A percentile compares a stretch with the other conserved stretches of the same genome.
phyloP scores from a whole-genome alignment of 1,140 invertebrate species.

The Drosophila persimilis region DNA sequence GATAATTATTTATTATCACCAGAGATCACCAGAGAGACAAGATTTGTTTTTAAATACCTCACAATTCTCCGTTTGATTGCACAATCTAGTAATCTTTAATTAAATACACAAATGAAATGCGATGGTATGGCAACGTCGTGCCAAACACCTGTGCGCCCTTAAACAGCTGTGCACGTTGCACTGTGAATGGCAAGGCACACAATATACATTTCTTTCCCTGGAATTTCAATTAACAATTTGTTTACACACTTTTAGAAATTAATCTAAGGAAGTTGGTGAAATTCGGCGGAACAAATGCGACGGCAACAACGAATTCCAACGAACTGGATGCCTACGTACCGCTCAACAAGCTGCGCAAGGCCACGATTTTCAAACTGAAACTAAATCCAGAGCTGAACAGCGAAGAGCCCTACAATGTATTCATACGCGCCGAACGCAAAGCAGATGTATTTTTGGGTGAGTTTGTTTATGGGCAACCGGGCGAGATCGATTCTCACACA shows the following conservation, averaged over 20 bases:
- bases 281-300: slow-evolving; percentile 53
- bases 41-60: background rate
- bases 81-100: slow-evolving; percentile 12
- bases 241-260: slow-evolving; percentile 59
- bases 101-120: background rate
- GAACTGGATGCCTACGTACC: slow-evolving; percentile 78
- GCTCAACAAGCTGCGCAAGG: slow-evolving; percentile 72
- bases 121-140: slow-evolving; percentile 29
- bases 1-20: slow-evolving; percentile 12
- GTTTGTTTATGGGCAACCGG: slow-evolving; percentile 39
- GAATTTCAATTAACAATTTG: slow-evolving; percentile 13
- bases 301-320: slow-evolving; percentile 21
- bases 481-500: slow-evolving; percentile 22
- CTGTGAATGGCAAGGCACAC: slow-evolving; percentile 19
- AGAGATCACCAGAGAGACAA: background rate
- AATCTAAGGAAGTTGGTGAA: slow-evolving; percentile 78
- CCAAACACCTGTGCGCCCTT: slow-evolving; percentile 32
- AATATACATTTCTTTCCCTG: slow-evolving; percentile 16
- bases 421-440: slow-evolving; percentile 77
- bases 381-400: slow-evolving; percentile 51
- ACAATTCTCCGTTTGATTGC: slow-evolving; percentile 10
- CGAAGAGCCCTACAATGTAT: slow-evolving; percentile 60
- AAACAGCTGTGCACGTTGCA: slow-evolving; percentile 11
- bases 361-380: slow-evolving; percentile 67
- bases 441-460: slow-evolving; percentile 78